A percentile compares a stretch with the other conserved stretches of the same genome.
Conservation (phyloP, 2,888 invertebrate species). For the Baronia brevicornis region DNA sequence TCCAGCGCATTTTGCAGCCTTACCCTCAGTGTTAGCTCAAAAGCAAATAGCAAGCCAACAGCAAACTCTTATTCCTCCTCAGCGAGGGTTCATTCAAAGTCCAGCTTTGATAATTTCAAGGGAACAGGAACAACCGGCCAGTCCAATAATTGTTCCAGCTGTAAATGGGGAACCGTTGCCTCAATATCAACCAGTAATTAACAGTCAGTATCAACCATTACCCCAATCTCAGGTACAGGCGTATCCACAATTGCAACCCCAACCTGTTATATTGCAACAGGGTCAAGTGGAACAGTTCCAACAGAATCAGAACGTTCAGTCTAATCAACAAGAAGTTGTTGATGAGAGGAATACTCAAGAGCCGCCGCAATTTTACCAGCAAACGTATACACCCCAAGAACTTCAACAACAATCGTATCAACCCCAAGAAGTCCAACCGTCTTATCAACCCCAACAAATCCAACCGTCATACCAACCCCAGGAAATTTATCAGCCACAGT, state of each 20-base stretch:
- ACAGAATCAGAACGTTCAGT: constrained; percentile 21
- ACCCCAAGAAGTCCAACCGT: constrained; percentile 24
- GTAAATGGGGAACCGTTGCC: constrained; percentile 24
- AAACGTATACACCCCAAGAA: constrained; percentile 1
- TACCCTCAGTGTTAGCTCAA: constrained; percentile 56
- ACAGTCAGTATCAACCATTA: constrained; percentile 17
- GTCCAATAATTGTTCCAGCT: constrained; percentile 19
- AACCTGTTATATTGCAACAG: constrained; percentile 25
- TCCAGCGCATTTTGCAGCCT: constrained; percentile 51
- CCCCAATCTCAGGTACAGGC: constrained; percentile 14
- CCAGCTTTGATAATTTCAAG: constrained; percentile 32
- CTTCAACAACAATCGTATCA: constrained; percentile 18
- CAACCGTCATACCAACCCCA: constrained; percentile 23
- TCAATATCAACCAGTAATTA: constrained; percentile 26
- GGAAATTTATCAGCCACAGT: constrained; percentile 10
- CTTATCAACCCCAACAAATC: constrained; percentile 22
- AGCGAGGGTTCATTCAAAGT: constrained; percentile 30
- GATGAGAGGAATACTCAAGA: too few species aligned
- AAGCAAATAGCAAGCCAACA: constrained; percentile 31
- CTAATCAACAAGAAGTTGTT: constrained; percentile 27
- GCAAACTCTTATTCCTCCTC: constrained; percentile 25
- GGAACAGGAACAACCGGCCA: constrained; percentile 24
- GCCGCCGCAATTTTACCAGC: neutral
- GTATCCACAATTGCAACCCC: constrained; percentile 27
- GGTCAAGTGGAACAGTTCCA: constrained; percentile 19